A percentile compares a stretch with the other conserved stretches of the same genome.
Evolutionary conservation across 2,797 vertebrate species (phyloP).

Genomic region (Tympanoctomys barrerae): DNA sequence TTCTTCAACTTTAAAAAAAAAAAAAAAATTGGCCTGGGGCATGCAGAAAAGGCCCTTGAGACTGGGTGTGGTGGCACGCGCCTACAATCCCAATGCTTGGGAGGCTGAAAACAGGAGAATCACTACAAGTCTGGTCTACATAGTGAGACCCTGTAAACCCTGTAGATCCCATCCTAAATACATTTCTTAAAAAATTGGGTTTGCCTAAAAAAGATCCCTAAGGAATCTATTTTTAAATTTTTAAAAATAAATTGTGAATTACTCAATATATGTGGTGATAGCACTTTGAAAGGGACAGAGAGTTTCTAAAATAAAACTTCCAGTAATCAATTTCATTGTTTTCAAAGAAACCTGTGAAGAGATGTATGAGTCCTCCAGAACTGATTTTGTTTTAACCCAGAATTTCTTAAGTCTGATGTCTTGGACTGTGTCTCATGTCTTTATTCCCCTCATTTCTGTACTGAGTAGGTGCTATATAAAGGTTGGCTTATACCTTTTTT

Average conservation of each 20-base stretch:
- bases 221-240: not conserved
- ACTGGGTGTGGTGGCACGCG: too few relatives aligned
- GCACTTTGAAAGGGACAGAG: not conserved
- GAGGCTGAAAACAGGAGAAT: too few relatives aligned
- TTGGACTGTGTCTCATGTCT: not conserved
- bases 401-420: not conserved
- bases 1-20: not conserved
- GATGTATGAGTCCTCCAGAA: not conserved
- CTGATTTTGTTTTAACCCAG: not conserved
- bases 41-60: too few relatives aligned
- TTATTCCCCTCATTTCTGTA: not conserved
- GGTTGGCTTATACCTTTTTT: not conserved
- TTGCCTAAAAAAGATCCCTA: not conserved
- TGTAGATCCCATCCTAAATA: too few relatives aligned
- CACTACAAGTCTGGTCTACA: too few relatives aligned
- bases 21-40: not conserved
- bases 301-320: not conserved
- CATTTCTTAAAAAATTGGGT: not conserved
- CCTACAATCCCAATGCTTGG: too few relatives aligned
- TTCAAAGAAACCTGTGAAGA: slow-evolving; percentile 7
- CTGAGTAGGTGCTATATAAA: slow-evolving; percentile 15
- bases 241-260: not conserved
- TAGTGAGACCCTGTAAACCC: too few relatives aligned
- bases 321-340: slow-evolving; percentile 4
- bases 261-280: not conserved